A percentile compares a stretch with the other conserved stretches of the same genome.
phyloP scores from a whole-genome alignment of 2,888 invertebrate genomes.

The Campopleginae sp. region DNA sequence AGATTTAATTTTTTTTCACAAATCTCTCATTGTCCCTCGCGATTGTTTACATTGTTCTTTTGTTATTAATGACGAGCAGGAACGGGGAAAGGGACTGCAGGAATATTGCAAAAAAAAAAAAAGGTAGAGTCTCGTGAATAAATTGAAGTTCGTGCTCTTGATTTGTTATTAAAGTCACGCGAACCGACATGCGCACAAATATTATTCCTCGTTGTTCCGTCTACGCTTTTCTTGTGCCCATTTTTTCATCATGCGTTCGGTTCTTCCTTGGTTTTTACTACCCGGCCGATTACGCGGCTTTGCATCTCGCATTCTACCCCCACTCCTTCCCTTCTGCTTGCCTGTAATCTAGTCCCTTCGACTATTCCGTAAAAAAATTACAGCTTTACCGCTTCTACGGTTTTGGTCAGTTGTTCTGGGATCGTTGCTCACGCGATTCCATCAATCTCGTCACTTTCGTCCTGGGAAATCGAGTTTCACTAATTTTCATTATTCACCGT shows the following conservation, averaged over 20 bases:
- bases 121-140: background rate
- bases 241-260: background rate
- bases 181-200: constrained; percentile 17
- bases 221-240: background rate
- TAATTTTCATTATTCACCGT: background rate
- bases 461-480: background rate
- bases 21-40: background rate
- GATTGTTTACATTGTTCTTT: background rate
- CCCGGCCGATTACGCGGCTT: background rate
- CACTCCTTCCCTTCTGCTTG: background rate
- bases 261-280: background rate
- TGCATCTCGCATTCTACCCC: background rate
- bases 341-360: background rate
- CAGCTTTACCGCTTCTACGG: background rate
- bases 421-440: background rate
- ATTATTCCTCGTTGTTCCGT: background rate
- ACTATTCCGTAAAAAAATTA: background rate
- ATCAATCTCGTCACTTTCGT: background rate
- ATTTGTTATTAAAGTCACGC: background rate
- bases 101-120: background rate
- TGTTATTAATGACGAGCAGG: background rate
- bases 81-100: background rate
- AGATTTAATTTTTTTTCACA: background rate
- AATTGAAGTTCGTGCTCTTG: constrained; percentile 1
- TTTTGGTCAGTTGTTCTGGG: background rate